Evolutionary conservation across 2,888 invertebrate species (phyloP).

Genomic region (Nesidiocoris tenuis): DNA sequence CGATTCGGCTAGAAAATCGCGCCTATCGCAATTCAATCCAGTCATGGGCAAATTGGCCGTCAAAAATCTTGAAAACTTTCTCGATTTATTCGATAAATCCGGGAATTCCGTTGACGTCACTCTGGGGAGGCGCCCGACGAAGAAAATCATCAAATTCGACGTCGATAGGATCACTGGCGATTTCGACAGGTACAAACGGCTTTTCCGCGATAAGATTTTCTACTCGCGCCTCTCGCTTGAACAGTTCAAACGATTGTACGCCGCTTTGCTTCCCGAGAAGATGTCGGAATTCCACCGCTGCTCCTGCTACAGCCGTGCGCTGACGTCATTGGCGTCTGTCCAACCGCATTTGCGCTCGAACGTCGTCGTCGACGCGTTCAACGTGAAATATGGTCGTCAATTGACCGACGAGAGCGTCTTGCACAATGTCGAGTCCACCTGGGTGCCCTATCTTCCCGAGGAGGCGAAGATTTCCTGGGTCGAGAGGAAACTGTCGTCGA

Average conservation of each 20-base stretch:
- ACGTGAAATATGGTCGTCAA: constrained; percentile 32
- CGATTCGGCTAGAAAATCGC: constrained; percentile 2
- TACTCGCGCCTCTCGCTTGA: constrained; percentile 19
- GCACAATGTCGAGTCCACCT: not conserved
- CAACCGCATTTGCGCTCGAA: not conserved
- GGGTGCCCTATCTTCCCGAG: constrained; percentile 24
- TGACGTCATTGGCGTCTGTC: not conserved
- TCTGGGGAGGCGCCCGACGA: constrained; percentile 43
- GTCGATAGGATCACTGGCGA: constrained; percentile 22
- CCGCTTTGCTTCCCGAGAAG: constrained; percentile 20
- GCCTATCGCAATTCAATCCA: constrained; percentile 6
- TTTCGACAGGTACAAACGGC: constrained; percentile 19
- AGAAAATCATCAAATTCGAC: constrained; percentile 35
- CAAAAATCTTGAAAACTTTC: constrained; percentile 31
- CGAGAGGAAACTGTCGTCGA: constrained; percentile 28
- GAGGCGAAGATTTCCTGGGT: constrained; percentile 38
- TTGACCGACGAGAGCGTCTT: constrained; percentile 26
- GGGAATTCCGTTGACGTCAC: constrained; percentile 12
- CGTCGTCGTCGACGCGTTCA: constrained; percentile 27
- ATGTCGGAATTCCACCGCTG: constrained; percentile 24
- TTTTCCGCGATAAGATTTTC: constrained; percentile 34
- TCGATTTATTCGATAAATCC: constrained; percentile 33
- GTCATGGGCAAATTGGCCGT: constrained; percentile 31
- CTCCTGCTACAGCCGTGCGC: not conserved
- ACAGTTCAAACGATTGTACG: constrained; percentile 39